A percentile compares a stretch with the other conserved stretches of the same genome.
Conservation (phyloP, 2,113 vertebrate species). For the Lucifuga dentata region DNA sequence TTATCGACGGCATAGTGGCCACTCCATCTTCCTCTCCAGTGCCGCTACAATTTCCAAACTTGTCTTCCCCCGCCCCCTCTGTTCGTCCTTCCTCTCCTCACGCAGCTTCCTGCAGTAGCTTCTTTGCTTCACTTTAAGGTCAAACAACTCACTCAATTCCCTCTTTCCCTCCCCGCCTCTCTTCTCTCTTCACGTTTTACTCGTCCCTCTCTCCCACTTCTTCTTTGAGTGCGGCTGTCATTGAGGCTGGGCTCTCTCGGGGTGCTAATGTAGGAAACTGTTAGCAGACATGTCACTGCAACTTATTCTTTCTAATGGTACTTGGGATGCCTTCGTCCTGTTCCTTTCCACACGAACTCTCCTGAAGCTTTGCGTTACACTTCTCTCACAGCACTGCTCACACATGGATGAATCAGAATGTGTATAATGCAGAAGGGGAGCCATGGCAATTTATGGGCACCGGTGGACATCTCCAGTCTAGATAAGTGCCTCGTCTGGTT, state of each 20-base stretch:
- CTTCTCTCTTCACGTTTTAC: conserved; percentile 15
- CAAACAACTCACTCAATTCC: conserved; percentile 34
- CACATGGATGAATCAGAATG: conserved; percentile 42
- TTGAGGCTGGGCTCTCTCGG: conserved; percentile 54
- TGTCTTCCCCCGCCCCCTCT: conserved; percentile 37
- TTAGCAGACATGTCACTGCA: conserved; percentile 65
- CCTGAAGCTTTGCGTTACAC: conserved; percentile 69
- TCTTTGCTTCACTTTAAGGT: conserved; percentile 48
- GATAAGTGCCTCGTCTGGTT: conserved; percentile 30
- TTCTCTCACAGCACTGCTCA: conserved; percentile 46
- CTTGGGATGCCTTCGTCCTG: conserved; percentile 31
- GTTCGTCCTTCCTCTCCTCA: conserved; percentile 16
- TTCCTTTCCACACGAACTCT: conserved; percentile 48
- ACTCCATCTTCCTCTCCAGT: neutral
- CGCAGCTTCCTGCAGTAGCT: conserved; percentile 13
- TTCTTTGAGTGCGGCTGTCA: conserved; percentile 61
- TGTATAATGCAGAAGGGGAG: neutral
- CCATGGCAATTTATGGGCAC: conserved; percentile 21
- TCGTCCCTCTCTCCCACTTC: conserved; percentile 25
- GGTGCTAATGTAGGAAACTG: conserved; percentile 64
- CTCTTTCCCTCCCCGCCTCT: conserved; percentile 8
- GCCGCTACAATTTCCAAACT: conserved; percentile 19
- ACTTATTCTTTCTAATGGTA: conserved; percentile 65
- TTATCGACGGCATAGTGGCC: conserved; percentile 4
- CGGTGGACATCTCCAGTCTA: conserved; percentile 16